phyloP scores from a whole-genome alignment of 2,888 invertebrate genomes.

The Drosophila testacea region DNA sequence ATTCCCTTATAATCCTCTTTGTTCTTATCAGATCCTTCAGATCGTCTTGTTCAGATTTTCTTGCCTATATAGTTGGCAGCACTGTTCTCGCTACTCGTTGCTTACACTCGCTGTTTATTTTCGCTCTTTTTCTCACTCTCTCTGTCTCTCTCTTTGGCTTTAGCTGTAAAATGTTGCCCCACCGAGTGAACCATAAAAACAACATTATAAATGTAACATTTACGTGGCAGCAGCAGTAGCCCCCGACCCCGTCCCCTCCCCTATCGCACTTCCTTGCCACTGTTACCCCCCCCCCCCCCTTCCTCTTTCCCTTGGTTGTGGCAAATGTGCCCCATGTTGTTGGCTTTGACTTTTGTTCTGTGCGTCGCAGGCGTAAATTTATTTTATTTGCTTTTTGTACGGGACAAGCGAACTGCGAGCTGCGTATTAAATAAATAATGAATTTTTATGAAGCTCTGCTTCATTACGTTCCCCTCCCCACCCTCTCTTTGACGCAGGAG shows the following conservation, averaged over 20 bases:
- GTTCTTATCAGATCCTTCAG: no score
- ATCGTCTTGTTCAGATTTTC: no score
- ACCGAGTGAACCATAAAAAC: conserved; percentile 73
- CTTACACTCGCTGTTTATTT: neutral
- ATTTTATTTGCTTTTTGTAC: conserved; percentile 71
- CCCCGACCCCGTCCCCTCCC: neutral
- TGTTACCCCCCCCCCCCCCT: neutral
- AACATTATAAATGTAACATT: conserved; percentile 77
- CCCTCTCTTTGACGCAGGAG: no score
- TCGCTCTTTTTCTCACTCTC: conserved; percentile 7
- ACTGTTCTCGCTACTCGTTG: conserved; percentile 4
- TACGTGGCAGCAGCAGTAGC: conserved; percentile 53
- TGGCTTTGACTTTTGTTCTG: conserved; percentile 57
- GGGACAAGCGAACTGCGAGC: conserved; percentile 42
- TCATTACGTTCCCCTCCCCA: conserved; percentile 57
- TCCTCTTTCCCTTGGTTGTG: neutral
- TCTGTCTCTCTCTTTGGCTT: conserved; percentile 3
- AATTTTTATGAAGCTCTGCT: conserved; percentile 79
- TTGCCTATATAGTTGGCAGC: no score
- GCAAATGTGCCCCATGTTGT: conserved; percentile 46
- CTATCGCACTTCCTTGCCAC: neutral
- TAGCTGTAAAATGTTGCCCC: conserved; percentile 61
- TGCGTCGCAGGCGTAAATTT: conserved; percentile 73
- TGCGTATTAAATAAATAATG: conserved; percentile 80
- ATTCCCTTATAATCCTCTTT: no score